Conservation (phyloP, 2,797 vertebrate species). For the Diglossa cyanea region DNA sequence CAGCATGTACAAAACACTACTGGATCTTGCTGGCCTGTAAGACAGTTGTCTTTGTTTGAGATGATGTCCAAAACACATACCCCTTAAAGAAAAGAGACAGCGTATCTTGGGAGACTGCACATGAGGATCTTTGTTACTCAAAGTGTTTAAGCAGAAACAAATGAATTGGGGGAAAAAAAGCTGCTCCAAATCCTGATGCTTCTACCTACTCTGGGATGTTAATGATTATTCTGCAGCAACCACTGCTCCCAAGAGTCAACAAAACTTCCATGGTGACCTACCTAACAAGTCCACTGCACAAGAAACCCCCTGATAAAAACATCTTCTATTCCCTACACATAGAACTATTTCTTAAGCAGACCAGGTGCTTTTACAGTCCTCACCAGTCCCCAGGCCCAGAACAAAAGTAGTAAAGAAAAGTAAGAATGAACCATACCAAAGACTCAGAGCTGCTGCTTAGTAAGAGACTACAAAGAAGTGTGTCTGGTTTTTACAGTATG, state of each 20-base stretch:
- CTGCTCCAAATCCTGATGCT: not conserved
- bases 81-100: not conserved
- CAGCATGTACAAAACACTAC: not conserved
- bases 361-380: not conserved
- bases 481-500: not conserved
- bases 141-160: not conserved
- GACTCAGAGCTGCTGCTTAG: not conserved
- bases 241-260: accelerated
- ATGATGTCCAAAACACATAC: not conserved
- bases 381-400: not conserved
- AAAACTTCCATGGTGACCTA: not conserved
- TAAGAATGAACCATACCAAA: not conserved
- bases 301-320: not conserved
- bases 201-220: not conserved
- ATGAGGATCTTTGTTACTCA: not conserved
- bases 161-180: accelerated
- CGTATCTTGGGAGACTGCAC: accelerated
- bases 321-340: not conserved
- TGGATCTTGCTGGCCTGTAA: not conserved
- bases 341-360: not conserved
- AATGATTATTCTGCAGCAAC: not conserved
- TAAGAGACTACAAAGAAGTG: not conserved
- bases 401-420: not conserved
- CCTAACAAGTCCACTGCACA: not conserved
- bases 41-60: not conserved